A percentile compares a stretch with the other conserved stretches of the same genome.
Evolutionary conservation across 2,113 vertebrate genomes (phyloP).

Genomic region (Sclerurus mexicanus): DNA sequence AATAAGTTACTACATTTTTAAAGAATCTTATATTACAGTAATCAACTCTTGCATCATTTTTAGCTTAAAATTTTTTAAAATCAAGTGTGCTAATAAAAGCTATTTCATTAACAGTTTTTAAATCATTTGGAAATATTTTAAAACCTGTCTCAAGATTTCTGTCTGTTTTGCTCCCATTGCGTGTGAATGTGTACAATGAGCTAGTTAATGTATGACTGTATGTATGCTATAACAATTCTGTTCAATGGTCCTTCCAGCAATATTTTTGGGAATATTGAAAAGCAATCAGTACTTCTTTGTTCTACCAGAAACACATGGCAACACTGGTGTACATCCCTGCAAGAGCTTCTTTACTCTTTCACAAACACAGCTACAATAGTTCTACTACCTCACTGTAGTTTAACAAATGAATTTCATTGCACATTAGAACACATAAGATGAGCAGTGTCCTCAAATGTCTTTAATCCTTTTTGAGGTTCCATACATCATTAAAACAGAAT

Average conservation of each 20-base stretch:
- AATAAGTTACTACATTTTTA: background rate
- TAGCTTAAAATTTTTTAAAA: background rate
- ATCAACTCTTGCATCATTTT: background rate
- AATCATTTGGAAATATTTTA: background rate
- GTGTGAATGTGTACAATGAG: background rate
- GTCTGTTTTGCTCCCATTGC: background rate
- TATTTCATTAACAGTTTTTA: constrained; percentile 1
- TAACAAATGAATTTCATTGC: constrained; percentile 25
- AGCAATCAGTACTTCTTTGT: constrained; percentile 63
- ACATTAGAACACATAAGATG: background rate
- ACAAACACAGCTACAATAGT: constrained; percentile 39
- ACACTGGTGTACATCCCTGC: background rate
- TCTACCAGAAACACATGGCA: constrained; percentile 39
- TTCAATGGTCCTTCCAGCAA: constrained; percentile 14
- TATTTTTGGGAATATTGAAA: constrained; percentile 52
- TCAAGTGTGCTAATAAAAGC: background rate
- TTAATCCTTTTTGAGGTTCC: constrained; percentile 35
- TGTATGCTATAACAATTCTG: background rate
- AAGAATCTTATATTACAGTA: background rate
- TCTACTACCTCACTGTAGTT: background rate
- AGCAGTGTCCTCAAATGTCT: background rate
- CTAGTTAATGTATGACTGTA: background rate
- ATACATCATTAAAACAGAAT: constrained; percentile 19
- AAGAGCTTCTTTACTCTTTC: constrained; percentile 13
- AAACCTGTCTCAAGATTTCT: background rate